phyloP scores from a whole-genome alignment of 2,797 vertebrate species.

The Vireo griseus region DNA sequence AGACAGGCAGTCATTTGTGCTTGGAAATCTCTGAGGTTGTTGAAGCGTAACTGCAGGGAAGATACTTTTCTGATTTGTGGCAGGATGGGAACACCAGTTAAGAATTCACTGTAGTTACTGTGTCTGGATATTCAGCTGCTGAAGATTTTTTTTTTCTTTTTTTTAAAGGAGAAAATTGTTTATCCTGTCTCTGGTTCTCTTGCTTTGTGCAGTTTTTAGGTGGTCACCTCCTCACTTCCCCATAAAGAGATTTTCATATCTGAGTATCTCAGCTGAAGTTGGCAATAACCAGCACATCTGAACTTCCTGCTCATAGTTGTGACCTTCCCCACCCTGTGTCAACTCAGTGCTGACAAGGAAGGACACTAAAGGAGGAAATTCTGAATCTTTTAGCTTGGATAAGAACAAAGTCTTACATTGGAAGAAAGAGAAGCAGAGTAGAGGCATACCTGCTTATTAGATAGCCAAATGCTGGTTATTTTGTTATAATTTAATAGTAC shows the following conservation, averaged over 20 bases:
- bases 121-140: neutral
- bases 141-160: neutral
- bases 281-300: neutral
- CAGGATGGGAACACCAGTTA: neutral
- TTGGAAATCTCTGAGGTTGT: neutral
- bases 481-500: neutral
- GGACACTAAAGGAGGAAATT: neutral
- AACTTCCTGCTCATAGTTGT: neutral
- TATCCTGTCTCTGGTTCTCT: neutral
- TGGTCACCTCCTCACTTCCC: neutral
- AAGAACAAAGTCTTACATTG: neutral
- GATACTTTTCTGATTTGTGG: neutral
- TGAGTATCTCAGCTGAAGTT: neutral
- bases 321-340: conserved; percentile 16
- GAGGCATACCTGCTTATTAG: neutral
- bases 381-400: neutral
- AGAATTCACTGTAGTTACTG: neutral
- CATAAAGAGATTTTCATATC: neutral
- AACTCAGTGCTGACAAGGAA: neutral
- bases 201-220: neutral
- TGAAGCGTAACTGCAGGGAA: neutral
- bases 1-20: neutral
- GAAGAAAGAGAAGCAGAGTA: neutral
- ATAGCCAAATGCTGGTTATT: neutral
- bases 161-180: neutral